Percentiles rank a stretch among this genome's conserved stretches.
Conservation (phyloP, 2,113 vertebrate species). For the Catagonus wagneri region DNA sequence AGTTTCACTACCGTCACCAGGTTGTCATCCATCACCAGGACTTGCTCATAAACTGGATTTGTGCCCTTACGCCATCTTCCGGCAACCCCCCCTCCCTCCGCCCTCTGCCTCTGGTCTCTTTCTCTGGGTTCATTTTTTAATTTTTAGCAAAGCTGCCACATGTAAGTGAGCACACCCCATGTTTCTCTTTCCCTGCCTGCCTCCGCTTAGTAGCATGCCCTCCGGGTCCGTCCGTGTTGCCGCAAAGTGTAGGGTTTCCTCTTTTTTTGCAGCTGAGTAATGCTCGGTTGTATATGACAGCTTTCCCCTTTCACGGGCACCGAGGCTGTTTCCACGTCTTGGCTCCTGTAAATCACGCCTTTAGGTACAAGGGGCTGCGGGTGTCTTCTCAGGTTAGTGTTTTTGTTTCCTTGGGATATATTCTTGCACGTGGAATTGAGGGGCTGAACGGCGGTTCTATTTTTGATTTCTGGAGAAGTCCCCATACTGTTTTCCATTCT, state of each 20-base stretch:
- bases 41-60: neutral
- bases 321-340: neutral
- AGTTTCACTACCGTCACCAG: accelerated
- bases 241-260: neutral
- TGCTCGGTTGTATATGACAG: no score
- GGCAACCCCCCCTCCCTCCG: no score
- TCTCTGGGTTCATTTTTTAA: neutral
- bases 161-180: neutral
- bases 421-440: neutral
- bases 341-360: neutral
- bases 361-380: neutral
- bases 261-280: neutral
- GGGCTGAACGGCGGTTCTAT: neutral
- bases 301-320: no score
- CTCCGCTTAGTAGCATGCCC: neutral
- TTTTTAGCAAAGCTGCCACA: neutral
- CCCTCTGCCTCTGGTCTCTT: neutral
- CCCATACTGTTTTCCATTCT: no score
- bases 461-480: no score
- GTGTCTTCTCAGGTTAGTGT: neutral
- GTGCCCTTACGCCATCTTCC: neutral
- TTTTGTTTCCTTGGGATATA: neutral
- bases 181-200: neutral
- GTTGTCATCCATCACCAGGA: neutral
- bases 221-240: no score